These are phyloP conservation scores for Ornithoptera priamus DNA, from an alignment of 2,888 invertebrate species.

Conservation along the genomic window DNA sequence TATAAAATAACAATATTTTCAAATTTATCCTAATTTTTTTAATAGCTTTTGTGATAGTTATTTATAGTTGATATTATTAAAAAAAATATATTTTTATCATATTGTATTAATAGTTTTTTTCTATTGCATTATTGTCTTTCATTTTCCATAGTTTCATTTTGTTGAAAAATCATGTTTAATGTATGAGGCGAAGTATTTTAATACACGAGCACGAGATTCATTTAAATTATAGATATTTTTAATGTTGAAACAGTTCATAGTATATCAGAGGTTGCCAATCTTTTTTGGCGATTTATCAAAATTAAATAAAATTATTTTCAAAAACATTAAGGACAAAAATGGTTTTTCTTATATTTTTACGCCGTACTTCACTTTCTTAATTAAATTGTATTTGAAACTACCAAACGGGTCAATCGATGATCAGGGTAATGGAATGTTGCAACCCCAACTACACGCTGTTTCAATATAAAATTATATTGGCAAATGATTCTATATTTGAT, in stretches of 20 bases:
- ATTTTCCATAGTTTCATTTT: not conserved
- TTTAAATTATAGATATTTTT: no score
- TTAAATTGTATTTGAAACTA: no score
- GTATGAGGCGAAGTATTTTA: not conserved
- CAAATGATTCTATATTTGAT: not conserved
- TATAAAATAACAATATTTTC: constrained; percentile 36
- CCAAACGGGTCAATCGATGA: not conserved
- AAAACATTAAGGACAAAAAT: no score
- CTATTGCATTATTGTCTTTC: not conserved
- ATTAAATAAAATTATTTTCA: no score
- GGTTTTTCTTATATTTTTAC: no score
- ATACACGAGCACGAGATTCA: no score
- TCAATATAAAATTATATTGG: not conserved
- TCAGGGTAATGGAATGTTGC: not conserved
- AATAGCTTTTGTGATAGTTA: constrained; percentile 67
- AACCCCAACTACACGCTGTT: not conserved
- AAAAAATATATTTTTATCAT: not conserved
- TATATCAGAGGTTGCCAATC: no score
- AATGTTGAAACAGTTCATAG: no score
- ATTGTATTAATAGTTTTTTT: not conserved
- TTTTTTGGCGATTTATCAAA: no score
- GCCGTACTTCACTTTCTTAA: no score
- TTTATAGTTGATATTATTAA: constrained; percentile 35
- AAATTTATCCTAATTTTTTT: constrained; percentile 38
- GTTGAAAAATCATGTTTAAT: not conserved